These are phyloP conservation scores for Ophioninae sp. DNA, from an alignment of 2,888 invertebrate genomes.

Conservation along the genomic window DNA sequence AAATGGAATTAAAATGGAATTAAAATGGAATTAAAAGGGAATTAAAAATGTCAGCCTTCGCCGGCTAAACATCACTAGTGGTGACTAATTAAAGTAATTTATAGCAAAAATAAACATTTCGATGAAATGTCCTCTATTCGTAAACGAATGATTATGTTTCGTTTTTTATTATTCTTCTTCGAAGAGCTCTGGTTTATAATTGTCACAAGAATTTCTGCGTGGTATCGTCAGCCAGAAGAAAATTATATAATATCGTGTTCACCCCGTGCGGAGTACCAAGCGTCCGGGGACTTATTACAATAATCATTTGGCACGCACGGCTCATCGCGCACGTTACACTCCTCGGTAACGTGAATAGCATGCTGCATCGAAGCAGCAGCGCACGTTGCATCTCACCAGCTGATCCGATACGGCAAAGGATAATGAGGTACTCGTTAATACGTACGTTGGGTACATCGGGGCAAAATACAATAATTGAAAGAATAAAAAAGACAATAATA, in stretches of 20 bases:
- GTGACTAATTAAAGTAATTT: too few relatives aligned
- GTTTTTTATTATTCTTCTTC: neutral
- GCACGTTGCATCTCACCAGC: conserved; percentile 32
- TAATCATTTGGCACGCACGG: conserved; percentile 57
- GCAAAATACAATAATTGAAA: conserved; percentile 50
- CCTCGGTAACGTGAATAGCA: neutral
- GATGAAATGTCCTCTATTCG: neutral
- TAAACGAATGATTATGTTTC: neutral
- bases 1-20: too few relatives aligned
- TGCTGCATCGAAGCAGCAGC: conserved; percentile 9
- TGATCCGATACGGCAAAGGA: conserved; percentile 32
- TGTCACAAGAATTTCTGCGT: conserved; percentile 48
- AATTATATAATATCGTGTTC: conserved; percentile 51
- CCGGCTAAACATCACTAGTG: too few relatives aligned
- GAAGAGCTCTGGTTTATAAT: conserved; percentile 45
- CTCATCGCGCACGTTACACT: conserved; percentile 14
- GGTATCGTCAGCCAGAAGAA: conserved; percentile 55
- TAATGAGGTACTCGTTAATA: conserved; percentile 51
- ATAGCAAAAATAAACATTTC: neutral
- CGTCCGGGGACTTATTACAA: conserved; percentile 44
- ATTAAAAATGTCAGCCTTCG: too few relatives aligned
- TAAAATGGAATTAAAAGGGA: too few relatives aligned
- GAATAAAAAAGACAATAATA: conserved; percentile 13
- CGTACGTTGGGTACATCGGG: neutral
- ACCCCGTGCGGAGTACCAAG: neutral